Evolutionary conservation across 1,140 invertebrate species (phyloP), one percentile per base, ranked within the genome.

Genomic region (Reticulitermes speratus): DNA sequence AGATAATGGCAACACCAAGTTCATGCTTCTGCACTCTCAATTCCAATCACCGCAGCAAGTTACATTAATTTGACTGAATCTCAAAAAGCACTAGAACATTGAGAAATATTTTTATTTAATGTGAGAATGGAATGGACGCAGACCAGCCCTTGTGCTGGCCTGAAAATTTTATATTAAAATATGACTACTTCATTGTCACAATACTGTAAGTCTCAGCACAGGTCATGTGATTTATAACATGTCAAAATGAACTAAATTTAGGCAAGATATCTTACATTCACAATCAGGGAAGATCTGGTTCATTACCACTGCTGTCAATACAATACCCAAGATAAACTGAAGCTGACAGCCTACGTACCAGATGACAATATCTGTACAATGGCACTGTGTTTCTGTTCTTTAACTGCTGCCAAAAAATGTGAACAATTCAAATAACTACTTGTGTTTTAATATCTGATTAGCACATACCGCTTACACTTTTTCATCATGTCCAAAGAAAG

Each of bases 171-270:
- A 75, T 1, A 75, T 75, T 30, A 75, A 75, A 84, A 84, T 30
- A 9, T 84, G 45, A 84, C 44, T n/a, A 84, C n/a, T 84, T 84
- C 45, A 84, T 21, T 48, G 83, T 52, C 52, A 32, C 83, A 84
- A 44, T 19, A 83, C 45, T 59, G 45, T 7, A 84, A 59, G 45
- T 30, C 30, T 84, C 83, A 30, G 38, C n/a, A 84, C 45, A 52
- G 83, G 45, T 55, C 30, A 75, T 75, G 65, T 25, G n/a, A 25
- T 75, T 38, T 75, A 25, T 11, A 75, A 8, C n/a, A 11, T n/a
- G 65, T 75, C 65, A 75, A 75, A 75, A 23, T 65, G 19, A 30
- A 75, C n/a, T 30, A 75, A 75, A n/a, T 30, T 30, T 30, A 25
- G n/a, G 7, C 65, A 75, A 9, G 65, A 9, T 75, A 55, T 16